These are phyloP conservation scores for Eledone cirrhosa DNA, from an alignment of 2,888 invertebrate species.

Conservation along the genomic window DNA sequence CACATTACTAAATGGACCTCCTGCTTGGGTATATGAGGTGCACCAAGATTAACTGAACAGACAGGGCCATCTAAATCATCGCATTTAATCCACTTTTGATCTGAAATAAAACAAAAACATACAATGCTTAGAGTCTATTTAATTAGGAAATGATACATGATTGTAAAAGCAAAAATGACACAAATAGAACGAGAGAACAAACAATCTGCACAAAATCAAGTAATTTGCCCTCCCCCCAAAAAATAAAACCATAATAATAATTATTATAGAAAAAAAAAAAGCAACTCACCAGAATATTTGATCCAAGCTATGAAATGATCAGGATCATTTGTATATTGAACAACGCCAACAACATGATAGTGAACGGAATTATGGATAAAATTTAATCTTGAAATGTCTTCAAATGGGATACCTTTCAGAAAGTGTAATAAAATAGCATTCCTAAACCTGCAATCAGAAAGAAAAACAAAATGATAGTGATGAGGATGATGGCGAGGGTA, in stretches of 20 bases:
- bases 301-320: conserved; percentile 65
- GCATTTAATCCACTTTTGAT: conserved; percentile 57
- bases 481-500: too few species aligned
- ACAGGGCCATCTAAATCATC: conserved; percentile 57
- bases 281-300: conserved; percentile 49
- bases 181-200: not conserved
- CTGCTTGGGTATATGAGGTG: conserved; percentile 49
- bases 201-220: too few species aligned
- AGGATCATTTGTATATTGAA: conserved; percentile 61
- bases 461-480: not conserved
- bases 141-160: not conserved
- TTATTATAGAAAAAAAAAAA: not conserved
- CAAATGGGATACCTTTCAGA: conserved; percentile 55
- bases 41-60: conserved; percentile 42
- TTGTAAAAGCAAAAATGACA: not conserved
- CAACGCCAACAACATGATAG: conserved; percentile 57
- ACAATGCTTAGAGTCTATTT: not conserved
- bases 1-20: conserved; percentile 65
- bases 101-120: conserved; percentile 44
- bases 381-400: conserved; percentile 44
- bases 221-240: too few species aligned
- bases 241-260: not conserved
- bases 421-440: conserved; percentile 60
- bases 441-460: conserved; percentile 50
- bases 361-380: conserved; percentile 45